Evolutionary conservation across 2,113 vertebrate genomes (phyloP).

Genomic region (Anhinga anhinga): DNA sequence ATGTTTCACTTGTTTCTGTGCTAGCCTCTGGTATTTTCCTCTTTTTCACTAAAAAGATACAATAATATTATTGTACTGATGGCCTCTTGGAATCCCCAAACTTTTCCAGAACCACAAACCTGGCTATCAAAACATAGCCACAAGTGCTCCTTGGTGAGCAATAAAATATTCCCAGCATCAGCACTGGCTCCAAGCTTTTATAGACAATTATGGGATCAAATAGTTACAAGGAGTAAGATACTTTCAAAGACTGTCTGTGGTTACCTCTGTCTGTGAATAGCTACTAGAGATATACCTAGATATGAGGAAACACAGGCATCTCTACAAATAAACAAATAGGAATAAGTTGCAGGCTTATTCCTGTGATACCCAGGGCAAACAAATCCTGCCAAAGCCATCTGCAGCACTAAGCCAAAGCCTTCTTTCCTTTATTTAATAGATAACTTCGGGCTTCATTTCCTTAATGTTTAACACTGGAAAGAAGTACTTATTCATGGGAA

Average conservation of each 20-base stretch:
- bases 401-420: not conserved
- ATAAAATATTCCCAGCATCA: constrained; percentile 29
- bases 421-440: not conserved
- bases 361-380: not conserved
- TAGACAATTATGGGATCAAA: constrained; percentile 18
- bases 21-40: not conserved
- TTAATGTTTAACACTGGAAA: not conserved
- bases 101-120: constrained; percentile 48
- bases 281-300: not conserved
- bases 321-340: not conserved
- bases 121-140: constrained; percentile 44
- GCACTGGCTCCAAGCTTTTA: constrained; percentile 2
- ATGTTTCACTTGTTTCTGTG: not conserved
- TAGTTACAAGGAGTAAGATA: not conserved
- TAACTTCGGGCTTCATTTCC: not conserved
- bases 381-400: not conserved
- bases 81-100: not conserved
- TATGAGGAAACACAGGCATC: not conserved
- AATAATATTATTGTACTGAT: not conserved
- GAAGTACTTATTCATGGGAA: not conserved
- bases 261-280: not conserved
- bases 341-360: not conserved
- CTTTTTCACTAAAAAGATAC: not conserved
- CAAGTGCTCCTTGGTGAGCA: constrained; percentile 47
- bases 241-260: not conserved